These are phyloP conservation scores for Ageneiosus marmoratus DNA, from an alignment of 2,113 vertebrate genomes.

Conservation along the genomic window DNA sequence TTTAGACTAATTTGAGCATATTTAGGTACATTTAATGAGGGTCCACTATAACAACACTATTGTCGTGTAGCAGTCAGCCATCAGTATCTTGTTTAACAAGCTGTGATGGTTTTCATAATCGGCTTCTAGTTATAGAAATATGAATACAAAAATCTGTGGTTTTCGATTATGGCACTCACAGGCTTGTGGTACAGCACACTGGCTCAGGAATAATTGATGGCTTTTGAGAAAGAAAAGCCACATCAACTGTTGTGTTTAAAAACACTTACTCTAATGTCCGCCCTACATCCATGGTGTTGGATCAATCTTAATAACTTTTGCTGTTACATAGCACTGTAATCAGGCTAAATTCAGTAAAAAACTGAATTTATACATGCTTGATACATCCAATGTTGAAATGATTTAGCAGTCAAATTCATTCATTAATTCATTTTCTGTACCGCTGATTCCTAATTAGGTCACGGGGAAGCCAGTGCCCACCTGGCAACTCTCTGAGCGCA, in stretches of 20 bases:
- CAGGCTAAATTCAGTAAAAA: not conserved
- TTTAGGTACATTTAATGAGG: not conserved
- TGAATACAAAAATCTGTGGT: conserved; percentile 14
- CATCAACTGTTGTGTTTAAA: conserved; percentile 25
- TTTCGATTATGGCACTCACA: conserved; percentile 19
- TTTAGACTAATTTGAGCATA: not conserved
- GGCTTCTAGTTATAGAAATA: not conserved
- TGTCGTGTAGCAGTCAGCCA: not conserved
- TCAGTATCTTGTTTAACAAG: not conserved
- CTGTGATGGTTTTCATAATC: not conserved
- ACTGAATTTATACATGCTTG: not conserved
- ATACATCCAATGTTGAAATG: not conserved
- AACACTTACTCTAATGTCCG: conserved; percentile 28
- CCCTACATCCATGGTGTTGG: not conserved
- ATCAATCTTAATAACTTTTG: conserved; percentile 9
- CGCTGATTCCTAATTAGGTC: too few relatives aligned
- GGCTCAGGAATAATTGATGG: conserved; percentile 44
- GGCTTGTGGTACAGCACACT: conserved; percentile 18
- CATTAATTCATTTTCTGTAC: too few relatives aligned
- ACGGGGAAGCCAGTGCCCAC: too few relatives aligned
- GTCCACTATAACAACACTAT: not conserved
- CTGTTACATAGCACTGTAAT: not conserved
- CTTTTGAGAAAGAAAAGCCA: conserved; percentile 28
- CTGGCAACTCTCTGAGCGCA: too few relatives aligned
- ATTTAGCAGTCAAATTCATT: too few relatives aligned